Conservation (phyloP, 2,888 invertebrate genomes). For the Nephrocerus scutellatus region DNA sequence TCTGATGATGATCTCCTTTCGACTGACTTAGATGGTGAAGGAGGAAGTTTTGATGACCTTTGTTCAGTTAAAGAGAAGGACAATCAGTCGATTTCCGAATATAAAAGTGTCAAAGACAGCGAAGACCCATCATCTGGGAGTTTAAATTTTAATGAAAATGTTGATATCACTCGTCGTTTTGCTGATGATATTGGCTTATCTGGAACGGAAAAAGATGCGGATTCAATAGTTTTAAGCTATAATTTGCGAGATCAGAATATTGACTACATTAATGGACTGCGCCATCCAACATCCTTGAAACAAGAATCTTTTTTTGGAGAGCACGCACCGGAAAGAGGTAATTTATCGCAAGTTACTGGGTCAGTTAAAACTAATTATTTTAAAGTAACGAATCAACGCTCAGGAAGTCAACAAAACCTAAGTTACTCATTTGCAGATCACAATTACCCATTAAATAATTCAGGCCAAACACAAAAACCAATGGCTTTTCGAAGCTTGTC, state of each 20-base stretch:
- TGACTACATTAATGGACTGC: constrained; percentile 28
- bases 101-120: constrained; percentile 26
- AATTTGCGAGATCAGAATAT: constrained; percentile 32
- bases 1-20: constrained; percentile 82
- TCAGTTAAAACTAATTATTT: constrained; percentile 11
- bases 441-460: constrained; percentile 10
- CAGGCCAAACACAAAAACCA: constrained; percentile 23
- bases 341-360: constrained; percentile 6
- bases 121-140: constrained; percentile 27
- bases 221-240: constrained; percentile 29
- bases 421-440: constrained; percentile 16
- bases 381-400: constrained; percentile 19
- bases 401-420: constrained; percentile 28
- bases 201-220: constrained; percentile 22
- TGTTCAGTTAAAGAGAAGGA: constrained; percentile 28
- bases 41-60: constrained; percentile 58
- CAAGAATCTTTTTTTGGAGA: too few species aligned
- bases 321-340: too few species aligned
- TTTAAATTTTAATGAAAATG: constrained; percentile 19
- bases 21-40: constrained; percentile 71
- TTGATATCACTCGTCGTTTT: constrained; percentile 10
- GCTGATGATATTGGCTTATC: too few species aligned
- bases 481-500: constrained; percentile 32
- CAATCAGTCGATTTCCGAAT: constrained; percentile 25
- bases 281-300: constrained; percentile 21